Evolutionary conservation across 2,888 invertebrate genomes (phyloP).

Genomic region (Calameuta filiformis): DNA sequence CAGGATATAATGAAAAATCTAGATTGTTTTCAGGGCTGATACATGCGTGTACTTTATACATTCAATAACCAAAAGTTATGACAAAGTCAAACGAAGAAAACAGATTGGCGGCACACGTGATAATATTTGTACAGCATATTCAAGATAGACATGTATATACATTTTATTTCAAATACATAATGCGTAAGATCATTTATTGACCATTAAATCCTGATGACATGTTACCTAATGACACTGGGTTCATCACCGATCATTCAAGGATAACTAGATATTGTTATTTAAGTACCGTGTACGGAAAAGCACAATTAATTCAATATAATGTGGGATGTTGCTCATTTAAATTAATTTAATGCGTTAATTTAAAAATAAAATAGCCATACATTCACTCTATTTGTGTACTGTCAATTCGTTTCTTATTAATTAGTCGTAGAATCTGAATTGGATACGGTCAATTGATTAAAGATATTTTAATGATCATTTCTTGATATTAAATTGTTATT

Average conservation of each 20-base stretch:
- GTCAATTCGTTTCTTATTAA: neutral
- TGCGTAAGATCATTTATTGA: neutral
- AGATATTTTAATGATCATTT: too few relatives aligned
- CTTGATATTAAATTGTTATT: too few relatives aligned
- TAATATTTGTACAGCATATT: neutral
- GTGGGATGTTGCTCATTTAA: neutral
- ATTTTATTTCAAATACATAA: neutral
- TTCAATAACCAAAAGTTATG: neutral
- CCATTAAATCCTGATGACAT: neutral
- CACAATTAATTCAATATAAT: neutral
- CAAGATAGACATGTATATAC: neutral
- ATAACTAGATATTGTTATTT: neutral
- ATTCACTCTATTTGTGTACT: neutral
- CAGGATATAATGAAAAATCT: slow-evolving; percentile 35
- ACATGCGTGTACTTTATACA: neutral
- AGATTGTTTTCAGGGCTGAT: slow-evolving; percentile 13
- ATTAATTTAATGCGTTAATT: neutral
- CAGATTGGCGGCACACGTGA: neutral
- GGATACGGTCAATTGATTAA: too few relatives aligned
- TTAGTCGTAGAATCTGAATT: neutral
- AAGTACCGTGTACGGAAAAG: neutral
- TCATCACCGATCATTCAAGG: neutral
- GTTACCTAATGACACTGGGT: neutral
- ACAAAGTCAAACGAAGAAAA: neutral
- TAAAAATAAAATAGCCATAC: neutral